Percentiles rank a stretch among this genome's conserved stretches.
Conservation (phyloP, 1,140 invertebrate genomes). For the Neuroterus valhalla region DNA sequence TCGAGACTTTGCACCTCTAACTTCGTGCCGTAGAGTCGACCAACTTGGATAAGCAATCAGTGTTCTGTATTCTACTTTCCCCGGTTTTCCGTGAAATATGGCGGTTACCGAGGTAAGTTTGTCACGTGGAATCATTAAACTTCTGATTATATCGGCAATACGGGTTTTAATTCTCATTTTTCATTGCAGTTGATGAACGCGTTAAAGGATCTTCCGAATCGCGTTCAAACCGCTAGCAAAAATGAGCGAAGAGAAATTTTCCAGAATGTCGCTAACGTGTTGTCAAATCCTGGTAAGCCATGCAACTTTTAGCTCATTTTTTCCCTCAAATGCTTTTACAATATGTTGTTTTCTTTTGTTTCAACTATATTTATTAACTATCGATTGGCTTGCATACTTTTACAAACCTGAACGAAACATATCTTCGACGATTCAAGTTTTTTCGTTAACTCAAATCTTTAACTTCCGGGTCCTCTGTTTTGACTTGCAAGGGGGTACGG, state of each 20-base stretch:
- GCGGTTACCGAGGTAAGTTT: constrained; percentile 71
- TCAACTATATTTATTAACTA: constrained; percentile 44
- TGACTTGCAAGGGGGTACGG: neutral
- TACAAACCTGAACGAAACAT: constrained; percentile 25
- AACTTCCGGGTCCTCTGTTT: neutral
- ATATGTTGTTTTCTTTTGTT: constrained; percentile 8
- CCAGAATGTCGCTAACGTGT: constrained; percentile 82
- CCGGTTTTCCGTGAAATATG: constrained; percentile 68
- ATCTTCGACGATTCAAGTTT: neutral
- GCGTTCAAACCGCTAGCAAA: constrained; percentile 85
- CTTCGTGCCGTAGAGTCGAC: neutral
- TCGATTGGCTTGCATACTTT: constrained; percentile 35
- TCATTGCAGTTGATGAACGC: constrained; percentile 81
- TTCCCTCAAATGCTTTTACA: constrained; percentile 31
- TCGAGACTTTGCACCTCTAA: neutral
- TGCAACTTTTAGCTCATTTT: constrained; percentile 37
- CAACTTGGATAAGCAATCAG: neutral
- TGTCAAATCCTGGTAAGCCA: constrained; percentile 82
- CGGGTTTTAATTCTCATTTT: constrained; percentile 47
- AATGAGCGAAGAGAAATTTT: constrained; percentile 84
- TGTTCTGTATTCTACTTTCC: constrained; percentile 15
- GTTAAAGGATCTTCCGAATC: constrained; percentile 86
- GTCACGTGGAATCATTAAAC: constrained; percentile 65
- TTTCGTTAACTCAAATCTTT: neutral
- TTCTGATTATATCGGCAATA: constrained; percentile 5